Base-by-base conservation (phyloP, 92 coral and sea anemone genomes). In the Bergia puertoricense region DNA sequence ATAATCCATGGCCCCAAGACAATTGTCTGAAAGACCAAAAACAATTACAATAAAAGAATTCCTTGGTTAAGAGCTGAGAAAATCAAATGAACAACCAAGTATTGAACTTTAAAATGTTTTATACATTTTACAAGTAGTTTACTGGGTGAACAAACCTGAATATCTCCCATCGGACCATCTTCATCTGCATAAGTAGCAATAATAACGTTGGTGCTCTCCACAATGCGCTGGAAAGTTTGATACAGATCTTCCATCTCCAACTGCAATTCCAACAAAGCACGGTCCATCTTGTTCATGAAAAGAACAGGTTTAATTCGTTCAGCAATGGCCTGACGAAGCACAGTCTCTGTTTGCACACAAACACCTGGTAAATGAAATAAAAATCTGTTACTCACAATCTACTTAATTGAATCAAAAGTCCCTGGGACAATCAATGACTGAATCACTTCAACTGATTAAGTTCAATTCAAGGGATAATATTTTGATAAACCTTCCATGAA, bases 281-380 rank as follows among this genome's bases (percentile, higher is more conserved):
- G 98, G 92, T 95, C 99, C 98, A 95, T 95, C 87, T 96, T 95
- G 96, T 95, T 96, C 95, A 95, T 89, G 89, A 96, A 95, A 77
- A 96, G 92, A 57, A 96, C 96, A 41, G 98, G 98, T 91, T 95
- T 95, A 81, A 95, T 96, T 68, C 98, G 96, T 78, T 95, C 98
- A 43, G 92, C 94, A 88, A 96, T 96, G 20, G 99, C 99, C 82
- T 95, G 99, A 41, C 98, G 94, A 82, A 96, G 88, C 45, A 96
- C 99, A 39, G 98, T 96, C 89, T 96, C 99, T 11, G 98, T 96
- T 88, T 96, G 99, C 86, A 95, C 98, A 95, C 99, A 96, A 48
- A 95, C 98, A 91, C 99, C 99, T 96, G 80, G 36, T 18, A 71
- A 11, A 59, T 30, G 48, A 43, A 22, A 54, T 36, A 0, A 7